Conservation (phyloP, 1,140 invertebrate genomes). For the Drosophila erecta region DNA sequence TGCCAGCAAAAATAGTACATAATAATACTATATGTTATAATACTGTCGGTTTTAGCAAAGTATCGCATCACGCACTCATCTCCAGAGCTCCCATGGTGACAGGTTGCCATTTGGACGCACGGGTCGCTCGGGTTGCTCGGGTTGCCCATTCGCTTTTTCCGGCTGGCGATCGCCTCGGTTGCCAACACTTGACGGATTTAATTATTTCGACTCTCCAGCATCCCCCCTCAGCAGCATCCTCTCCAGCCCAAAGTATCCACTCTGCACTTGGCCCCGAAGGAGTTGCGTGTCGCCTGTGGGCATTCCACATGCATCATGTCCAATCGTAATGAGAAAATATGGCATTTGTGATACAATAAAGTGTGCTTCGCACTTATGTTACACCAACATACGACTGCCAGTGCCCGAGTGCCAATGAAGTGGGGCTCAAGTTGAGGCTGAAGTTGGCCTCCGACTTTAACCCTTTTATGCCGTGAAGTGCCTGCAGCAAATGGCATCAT, state of each 20-base stretch:
- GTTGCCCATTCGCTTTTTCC: constrained; percentile 6
- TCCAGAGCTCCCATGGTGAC: constrained; percentile 26
- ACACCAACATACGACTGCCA: constrained; percentile 61
- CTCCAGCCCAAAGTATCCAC: constrained; percentile 24
- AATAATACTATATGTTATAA: too few relatives aligned
- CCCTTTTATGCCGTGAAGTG: constrained; percentile 5
- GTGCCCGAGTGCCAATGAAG: constrained; percentile 41
- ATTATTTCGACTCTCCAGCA: constrained; percentile 76
- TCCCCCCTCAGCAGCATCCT: constrained; percentile 1
- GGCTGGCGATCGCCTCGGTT: constrained; percentile 41
- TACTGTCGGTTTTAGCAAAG: too few relatives aligned
- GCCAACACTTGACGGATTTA: constrained; percentile 85
- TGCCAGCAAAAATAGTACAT: too few relatives aligned
- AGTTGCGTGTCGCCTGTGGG: constrained; percentile 69
- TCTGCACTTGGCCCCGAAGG: constrained; percentile 42
- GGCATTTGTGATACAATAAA: constrained; percentile 85
- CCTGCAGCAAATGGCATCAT: background rate
- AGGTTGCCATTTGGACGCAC: constrained; percentile 47
- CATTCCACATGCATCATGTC: constrained; percentile 84
- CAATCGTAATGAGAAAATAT: constrained; percentile 85
- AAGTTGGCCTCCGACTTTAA: constrained; percentile 26
- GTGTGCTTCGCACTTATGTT: constrained; percentile 84
- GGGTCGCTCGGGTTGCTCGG: constrained; percentile 23
- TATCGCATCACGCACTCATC: constrained; percentile 29
- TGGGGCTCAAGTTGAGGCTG: constrained; percentile 39